Evolutionary conservation across 2,888 invertebrate genomes (phyloP).

Genomic region (Apotomis betuletana): DNA sequence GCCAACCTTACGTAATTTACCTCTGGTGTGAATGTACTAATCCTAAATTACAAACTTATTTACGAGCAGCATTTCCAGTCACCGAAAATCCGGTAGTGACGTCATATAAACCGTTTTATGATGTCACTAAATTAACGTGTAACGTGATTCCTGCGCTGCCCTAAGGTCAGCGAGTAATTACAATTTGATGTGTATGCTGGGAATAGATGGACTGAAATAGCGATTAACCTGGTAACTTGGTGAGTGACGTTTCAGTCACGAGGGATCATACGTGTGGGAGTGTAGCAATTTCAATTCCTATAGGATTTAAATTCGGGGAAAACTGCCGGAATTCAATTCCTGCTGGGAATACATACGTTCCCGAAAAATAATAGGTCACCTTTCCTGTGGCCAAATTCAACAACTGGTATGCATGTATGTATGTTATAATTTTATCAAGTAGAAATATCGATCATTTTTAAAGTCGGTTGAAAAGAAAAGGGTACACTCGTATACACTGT

Average conservation of each 20-base stretch:
- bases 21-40: no score
- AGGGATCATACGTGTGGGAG: not conserved
- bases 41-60: not conserved
- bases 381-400: no score
- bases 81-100: constrained; percentile 22
- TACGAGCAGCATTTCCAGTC: not conserved
- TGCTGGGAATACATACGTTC: no score
- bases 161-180: constrained; percentile 38
- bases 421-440: no score
- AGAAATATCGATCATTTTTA: no score
- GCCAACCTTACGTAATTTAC: no score
- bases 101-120: constrained; percentile 31
- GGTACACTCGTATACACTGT: no score
- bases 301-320: no score
- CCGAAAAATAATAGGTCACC: no score
- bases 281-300: not conserved
- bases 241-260: constrained; percentile 23
- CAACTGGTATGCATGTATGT: no score
- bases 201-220: constrained; percentile 35
- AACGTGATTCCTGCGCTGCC: constrained; percentile 31
- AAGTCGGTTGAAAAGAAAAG: no score
- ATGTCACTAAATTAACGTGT: constrained; percentile 29
- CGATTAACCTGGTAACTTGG: constrained; percentile 19
- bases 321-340: no score
- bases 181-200: constrained; percentile 34